Evolutionary conservation across 2,797 vertebrate species (phyloP).

Genomic region (Sparidentex hasta): DNA sequence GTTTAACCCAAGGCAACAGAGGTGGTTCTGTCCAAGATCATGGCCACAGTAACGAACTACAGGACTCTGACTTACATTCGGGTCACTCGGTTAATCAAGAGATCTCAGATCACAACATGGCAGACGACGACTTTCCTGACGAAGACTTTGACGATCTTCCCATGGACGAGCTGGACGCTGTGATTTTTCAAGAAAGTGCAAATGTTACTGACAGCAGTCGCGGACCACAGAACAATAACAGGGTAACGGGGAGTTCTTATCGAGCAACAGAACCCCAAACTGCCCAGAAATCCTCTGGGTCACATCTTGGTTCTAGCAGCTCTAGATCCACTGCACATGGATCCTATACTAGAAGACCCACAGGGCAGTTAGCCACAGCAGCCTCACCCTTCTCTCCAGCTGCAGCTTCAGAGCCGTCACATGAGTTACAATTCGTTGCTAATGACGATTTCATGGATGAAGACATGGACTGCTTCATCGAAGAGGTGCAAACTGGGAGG

Average conservation of each 20-base stretch:
- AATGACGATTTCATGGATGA: constrained; percentile 70
- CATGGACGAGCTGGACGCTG: constrained; percentile 88
- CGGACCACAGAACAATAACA: constrained; percentile 24
- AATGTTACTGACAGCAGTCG: constrained; percentile 28
- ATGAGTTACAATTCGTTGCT: constrained; percentile 1
- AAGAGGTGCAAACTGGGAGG: constrained; percentile 29
- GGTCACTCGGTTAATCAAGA: constrained; percentile 21
- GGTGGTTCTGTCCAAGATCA: constrained; percentile 26
- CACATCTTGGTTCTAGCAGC: constrained; percentile 4
- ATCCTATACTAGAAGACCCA: background rate
- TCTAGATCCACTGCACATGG: constrained; percentile 26
- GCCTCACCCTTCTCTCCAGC: constrained; percentile 2
- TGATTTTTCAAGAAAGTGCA: constrained; percentile 84
- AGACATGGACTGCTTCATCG: constrained; percentile 67
- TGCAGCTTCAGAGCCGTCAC: constrained; percentile 14
- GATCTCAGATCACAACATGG: constrained; percentile 46
- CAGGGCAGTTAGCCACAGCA: background rate
- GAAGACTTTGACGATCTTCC: constrained; percentile 89
- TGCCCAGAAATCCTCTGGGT: constrained; percentile 16
- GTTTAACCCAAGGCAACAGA: constrained; percentile 41
- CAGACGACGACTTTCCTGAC: constrained; percentile 75
- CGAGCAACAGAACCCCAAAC: constrained; percentile 20
- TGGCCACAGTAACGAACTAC: constrained; percentile 6
- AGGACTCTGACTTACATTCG: constrained; percentile 20
- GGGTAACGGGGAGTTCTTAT: constrained; percentile 13